Evolutionary conservation across 2,797 vertebrate genomes (phyloP).

Genomic region (Sitta carolinensis): DNA sequence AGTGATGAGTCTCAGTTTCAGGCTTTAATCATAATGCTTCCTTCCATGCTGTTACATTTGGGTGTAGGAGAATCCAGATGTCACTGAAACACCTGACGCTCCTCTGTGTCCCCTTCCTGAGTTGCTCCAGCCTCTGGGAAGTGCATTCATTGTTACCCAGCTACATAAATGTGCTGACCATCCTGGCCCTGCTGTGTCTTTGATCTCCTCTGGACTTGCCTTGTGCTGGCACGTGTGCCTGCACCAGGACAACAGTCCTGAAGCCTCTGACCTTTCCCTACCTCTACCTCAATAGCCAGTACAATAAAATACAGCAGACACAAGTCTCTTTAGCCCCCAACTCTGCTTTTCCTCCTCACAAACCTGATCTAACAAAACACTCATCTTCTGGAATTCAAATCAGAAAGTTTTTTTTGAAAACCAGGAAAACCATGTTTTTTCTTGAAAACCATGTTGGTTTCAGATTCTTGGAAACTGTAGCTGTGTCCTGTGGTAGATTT

Average conservation of each 20-base stretch:
- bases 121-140: neutral
- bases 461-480: neutral
- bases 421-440: too few species aligned
- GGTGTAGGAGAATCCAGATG: neutral
- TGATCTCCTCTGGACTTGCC: neutral
- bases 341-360: neutral
- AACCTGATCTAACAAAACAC: neutral
- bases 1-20: neutral
- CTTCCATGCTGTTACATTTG: neutral
- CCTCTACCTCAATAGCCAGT: neutral
- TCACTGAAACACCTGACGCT: neutral
- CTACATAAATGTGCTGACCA: neutral
- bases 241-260: neutral
- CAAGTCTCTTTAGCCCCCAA: neutral
- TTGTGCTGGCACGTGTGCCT: accelerated
- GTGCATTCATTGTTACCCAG: neutral
- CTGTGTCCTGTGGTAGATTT: neutral
- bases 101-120: neutral
- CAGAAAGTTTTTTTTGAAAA: neutral
- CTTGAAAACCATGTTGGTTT: neutral
- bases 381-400: neutral
- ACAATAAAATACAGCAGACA: neutral
- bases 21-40: neutral
- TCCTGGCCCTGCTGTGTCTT: neutral
- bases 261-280: neutral